Evolutionary conservation across 2,113 vertebrate species (phyloP), one percentile per base, ranked within the genome.

Genomic region (Amphilophus citrinellus): DNA sequence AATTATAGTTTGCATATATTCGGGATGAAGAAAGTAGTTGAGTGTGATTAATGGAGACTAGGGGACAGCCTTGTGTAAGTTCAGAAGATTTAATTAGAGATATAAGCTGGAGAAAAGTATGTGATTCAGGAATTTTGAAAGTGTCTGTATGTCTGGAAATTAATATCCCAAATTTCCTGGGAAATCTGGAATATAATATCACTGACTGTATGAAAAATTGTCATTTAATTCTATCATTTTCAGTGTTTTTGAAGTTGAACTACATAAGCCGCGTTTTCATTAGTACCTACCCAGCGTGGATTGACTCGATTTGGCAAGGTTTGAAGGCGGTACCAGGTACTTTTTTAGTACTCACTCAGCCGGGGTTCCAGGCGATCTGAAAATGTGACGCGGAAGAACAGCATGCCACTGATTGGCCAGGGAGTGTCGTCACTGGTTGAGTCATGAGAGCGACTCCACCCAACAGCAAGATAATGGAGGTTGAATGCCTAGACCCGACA

Each of bases 51-150:
- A 85, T 60, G 47, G 27, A 66, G 39, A 30, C 37, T 1, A 27
- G 24, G 68, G 47, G 27, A 35, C 6, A 1, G 27, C 20, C 47
- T 56, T 80, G 50, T 68, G 13, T 75, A 75, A 80, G 58, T 76
- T 47, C 37, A 47, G 24, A 50, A 59, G 62, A 81, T 79, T 53
- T 86, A 73, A 89, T 86, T 47, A 78, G 10, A 62, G n/a, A 73
- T 56, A 39, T 20, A 10, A 18, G 57, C 30, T 62, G 57, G 18
- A 62, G 20, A 58, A 76, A 10, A 65, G 18, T 68, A 2, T 65
- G 56, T 14, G 10, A 35, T 76, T 77, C 4, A 37, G 15, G 17
- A 20, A 30, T 79, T n/a, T 24, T 82, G 9, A 62, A 61, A 53
- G 63, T 80, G 22, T 44, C 10, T 47, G n/a, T 56, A 37, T 62